Evolutionary conservation across 2,113 vertebrate species (phyloP).

Genomic region (Phaetusa simplex): DNA sequence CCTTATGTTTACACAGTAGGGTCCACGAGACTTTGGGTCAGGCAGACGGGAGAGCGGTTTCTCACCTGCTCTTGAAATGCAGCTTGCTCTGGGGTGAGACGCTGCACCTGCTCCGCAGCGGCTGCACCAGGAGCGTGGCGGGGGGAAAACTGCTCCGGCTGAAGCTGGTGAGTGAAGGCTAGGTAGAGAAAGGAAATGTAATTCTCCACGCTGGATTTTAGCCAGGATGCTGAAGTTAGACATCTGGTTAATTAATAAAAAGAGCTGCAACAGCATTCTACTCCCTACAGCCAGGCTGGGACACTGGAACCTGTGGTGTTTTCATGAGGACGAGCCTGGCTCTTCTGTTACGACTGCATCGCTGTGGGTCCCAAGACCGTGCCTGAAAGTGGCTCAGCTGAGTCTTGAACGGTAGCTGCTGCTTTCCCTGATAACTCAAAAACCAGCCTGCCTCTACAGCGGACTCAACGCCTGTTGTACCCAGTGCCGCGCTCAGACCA

Average conservation of each 20-base stretch:
- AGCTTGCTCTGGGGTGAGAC: background rate
- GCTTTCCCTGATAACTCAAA: background rate
- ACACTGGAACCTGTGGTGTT: background rate
- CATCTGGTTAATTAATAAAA: background rate
- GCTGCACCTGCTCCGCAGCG: background rate
- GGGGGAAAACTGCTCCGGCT: background rate
- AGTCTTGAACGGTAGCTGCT: background rate
- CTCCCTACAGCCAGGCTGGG: background rate
- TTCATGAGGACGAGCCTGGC: background rate
- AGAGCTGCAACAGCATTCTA: background rate
- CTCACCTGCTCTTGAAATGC: slow-evolving; percentile 16
- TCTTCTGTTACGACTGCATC: background rate
- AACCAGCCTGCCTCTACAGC: background rate
- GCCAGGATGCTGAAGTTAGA: background rate
- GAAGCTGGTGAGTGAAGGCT: background rate
- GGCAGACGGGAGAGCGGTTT: background rate
- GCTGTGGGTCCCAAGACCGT: background rate
- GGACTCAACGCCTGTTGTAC: rapidly evolving
- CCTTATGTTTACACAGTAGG: background rate
- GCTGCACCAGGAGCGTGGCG: background rate
- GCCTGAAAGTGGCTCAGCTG: background rate
- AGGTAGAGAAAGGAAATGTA: background rate
- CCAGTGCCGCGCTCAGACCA: background rate
- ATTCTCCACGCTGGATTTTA: background rate
- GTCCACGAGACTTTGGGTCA: background rate